phyloP scores from a whole-genome alignment of 2,888 invertebrate species.

The Apamea monoglypha region DNA sequence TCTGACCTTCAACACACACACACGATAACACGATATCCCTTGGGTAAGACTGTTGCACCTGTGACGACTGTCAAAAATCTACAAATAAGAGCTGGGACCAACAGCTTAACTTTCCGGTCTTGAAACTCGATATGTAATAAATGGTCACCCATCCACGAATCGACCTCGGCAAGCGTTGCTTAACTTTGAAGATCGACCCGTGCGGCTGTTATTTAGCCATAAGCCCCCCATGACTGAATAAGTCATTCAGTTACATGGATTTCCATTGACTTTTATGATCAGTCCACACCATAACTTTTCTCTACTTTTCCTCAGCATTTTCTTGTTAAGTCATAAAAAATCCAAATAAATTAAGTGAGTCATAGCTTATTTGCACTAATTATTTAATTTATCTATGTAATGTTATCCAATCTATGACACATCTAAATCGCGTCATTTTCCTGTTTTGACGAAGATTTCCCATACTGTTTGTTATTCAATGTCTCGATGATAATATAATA shows the following conservation, averaged over 20 bases:
- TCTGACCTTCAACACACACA: not conserved
- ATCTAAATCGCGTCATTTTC: not conserved
- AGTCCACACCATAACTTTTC: not conserved
- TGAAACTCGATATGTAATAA: too few species aligned
- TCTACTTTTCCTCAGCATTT: not conserved
- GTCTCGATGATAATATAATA: too few species aligned
- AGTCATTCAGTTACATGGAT: not conserved
- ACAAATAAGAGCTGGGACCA: too few species aligned
- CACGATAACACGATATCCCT: too few species aligned
- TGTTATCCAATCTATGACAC: not conserved
- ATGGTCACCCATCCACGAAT: not conserved
- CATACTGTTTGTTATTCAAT: not conserved
- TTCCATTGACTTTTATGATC: not conserved
- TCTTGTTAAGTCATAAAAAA: not conserved
- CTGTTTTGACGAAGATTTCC: not conserved
- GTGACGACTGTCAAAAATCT: too few species aligned
- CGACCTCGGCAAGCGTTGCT: not conserved
- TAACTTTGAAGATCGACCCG: not conserved
- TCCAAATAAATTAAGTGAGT: not conserved
- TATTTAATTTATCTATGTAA: not conserved
- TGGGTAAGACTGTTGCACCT: too few species aligned
- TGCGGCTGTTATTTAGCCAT: not conserved
- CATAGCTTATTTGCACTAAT: not conserved
- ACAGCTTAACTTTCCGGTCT: too few species aligned
- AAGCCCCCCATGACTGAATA: not conserved